phyloP scores from a whole-genome alignment of 2,888 invertebrate species.

The Drosophila nr. perissopoda region DNA sequence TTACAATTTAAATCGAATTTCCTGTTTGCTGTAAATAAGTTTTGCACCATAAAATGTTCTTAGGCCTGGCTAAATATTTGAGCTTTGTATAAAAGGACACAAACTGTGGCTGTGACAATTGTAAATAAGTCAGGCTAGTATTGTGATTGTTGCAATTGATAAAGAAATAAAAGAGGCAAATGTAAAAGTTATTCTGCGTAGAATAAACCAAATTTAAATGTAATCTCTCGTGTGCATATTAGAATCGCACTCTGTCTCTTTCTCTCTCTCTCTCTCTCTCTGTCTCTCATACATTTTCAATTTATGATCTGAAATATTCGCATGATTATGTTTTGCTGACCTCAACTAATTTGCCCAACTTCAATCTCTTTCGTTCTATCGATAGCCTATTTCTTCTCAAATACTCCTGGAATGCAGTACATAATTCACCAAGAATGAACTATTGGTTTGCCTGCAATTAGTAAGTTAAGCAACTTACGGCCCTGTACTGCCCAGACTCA shows the following conservation, averaged over 20 bases:
- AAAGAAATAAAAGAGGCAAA: not conserved
- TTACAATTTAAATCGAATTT: conserved; percentile 79
- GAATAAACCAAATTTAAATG: not conserved
- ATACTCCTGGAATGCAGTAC: not conserved
- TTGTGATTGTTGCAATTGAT: not conserved
- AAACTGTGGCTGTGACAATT: conserved; percentile 1
- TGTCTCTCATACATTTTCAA: conserved; percentile 33
- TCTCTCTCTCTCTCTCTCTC: conserved; percentile 1
- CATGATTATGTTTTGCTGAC: conserved; percentile 22
- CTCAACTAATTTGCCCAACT: not conserved
- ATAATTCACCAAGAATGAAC: conserved; percentile 41
- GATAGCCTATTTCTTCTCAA: too few species aligned
- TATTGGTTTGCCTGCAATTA: conserved; percentile 39
- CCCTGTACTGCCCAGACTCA: not conserved
- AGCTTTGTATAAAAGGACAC: conserved; percentile 2
- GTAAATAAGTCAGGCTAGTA: not conserved
- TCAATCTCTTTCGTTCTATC: not conserved
- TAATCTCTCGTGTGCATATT: not conserved
- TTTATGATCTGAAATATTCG: conserved; percentile 34
- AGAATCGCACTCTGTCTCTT: not conserved
- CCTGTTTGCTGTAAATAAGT: conserved; percentile 64
- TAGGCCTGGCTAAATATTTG: conserved; percentile 4
- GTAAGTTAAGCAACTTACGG: conserved; percentile 17
- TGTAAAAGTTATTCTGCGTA: not conserved
- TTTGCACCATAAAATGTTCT: conserved; percentile 24